phyloP scores from a whole-genome alignment of 1,140 invertebrate genomes.

The Stegodyphus dumicola region DNA sequence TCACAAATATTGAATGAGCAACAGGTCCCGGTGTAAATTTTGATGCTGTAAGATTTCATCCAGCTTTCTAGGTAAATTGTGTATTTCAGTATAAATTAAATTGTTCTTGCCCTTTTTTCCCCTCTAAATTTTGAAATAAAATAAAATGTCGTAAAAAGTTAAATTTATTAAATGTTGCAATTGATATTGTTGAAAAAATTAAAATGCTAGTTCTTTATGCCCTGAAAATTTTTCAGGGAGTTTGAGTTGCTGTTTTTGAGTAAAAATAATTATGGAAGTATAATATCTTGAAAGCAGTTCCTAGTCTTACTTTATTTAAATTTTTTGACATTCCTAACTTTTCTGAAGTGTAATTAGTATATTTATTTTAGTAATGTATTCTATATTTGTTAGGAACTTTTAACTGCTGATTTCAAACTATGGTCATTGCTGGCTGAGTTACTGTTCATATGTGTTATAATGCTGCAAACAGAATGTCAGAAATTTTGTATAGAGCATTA shows the following conservation, averaged over 20 bases:
- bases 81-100: too few species aligned
- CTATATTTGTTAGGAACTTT: slow-evolving; percentile 1
- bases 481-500: slow-evolving; percentile 19
- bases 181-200: neutral
- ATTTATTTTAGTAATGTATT: slow-evolving; percentile 36
- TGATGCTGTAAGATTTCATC: neutral
- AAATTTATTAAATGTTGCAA: neutral
- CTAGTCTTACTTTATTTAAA: slow-evolving; percentile 42
- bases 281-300: slow-evolving; percentile 28
- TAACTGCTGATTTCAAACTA: neutral
- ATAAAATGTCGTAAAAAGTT: neutral
- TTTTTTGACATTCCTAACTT: slow-evolving; percentile 49
- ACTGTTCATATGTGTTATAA: neutral
- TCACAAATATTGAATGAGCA: neutral
- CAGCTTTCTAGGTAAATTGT: neutral
- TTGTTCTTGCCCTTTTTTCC: neutral
- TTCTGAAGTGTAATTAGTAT: slow-evolving; percentile 42
- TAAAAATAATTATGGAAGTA: neutral
- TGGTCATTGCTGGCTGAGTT: neutral
- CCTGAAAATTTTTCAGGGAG: neutral
- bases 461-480: neutral
- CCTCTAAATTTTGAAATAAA: neutral
- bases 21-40: neutral
- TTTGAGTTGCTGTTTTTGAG: neutral
- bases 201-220: neutral